Percentiles rank a stretch among this genome's conserved stretches.
These are phyloP conservation scores for Aphrophora alni DNA, from an alignment of 2,888 invertebrate species.

Conservation along the genomic window DNA sequence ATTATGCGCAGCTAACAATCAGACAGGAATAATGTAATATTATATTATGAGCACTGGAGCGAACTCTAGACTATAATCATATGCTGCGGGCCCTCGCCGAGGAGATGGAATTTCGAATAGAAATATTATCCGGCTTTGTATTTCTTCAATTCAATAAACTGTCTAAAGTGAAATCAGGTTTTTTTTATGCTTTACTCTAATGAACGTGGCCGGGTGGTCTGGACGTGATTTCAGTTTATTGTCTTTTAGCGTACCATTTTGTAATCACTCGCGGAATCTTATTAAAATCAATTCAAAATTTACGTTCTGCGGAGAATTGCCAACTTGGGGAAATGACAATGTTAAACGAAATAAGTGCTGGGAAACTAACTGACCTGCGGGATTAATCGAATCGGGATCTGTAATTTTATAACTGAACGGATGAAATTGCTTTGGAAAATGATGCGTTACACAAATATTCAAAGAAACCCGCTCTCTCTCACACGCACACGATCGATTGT, in stretches of 20 bases:
- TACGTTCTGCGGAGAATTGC: too few species aligned
- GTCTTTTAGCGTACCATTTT: too few species aligned
- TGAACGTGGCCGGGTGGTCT: constrained; percentile 21
- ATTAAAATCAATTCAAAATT: neutral
- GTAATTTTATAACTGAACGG: too few species aligned
- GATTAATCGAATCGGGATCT: too few species aligned
- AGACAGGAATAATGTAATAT: constrained; percentile 19
- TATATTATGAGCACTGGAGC: constrained; percentile 27
- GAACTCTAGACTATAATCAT: neutral
- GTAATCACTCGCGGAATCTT: neutral
- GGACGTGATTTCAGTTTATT: neutral
- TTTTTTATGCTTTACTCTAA: constrained; percentile 18
- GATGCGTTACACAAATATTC: too few species aligned
- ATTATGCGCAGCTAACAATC: constrained; percentile 27
- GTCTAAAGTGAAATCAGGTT: constrained; percentile 13
- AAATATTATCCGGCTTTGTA: constrained; percentile 30
- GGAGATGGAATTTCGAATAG: constrained; percentile 33
- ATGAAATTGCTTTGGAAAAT: too few species aligned
- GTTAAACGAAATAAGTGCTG: too few species aligned
- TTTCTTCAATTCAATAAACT: constrained; percentile 40
- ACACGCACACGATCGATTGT: too few species aligned
- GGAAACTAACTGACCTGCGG: too few species aligned
- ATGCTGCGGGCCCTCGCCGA: neutral
- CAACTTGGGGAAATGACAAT: too few species aligned
- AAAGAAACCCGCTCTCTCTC: too few species aligned